phyloP scores from a whole-genome alignment of 1,140 invertebrate species.

The Hypothenemus hampei region DNA sequence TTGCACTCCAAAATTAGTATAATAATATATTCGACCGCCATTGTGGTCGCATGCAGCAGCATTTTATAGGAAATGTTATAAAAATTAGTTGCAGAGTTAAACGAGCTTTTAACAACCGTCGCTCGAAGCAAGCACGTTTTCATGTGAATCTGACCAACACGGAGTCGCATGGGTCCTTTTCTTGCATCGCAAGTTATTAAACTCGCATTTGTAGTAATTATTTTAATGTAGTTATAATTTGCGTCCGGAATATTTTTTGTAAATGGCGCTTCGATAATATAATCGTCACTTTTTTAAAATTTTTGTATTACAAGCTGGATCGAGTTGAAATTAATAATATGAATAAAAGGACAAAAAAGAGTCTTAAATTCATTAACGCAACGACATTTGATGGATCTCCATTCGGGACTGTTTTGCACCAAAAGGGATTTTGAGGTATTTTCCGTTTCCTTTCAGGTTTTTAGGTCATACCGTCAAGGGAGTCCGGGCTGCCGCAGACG shows the following conservation, averaged over 20 bases:
- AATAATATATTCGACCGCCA: too few relatives aligned
- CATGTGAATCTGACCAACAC: not conserved
- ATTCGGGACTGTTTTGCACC: constrained; percentile 29
- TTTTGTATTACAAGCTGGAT: too few relatives aligned
- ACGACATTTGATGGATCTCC: constrained; percentile 39
- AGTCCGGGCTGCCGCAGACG: constrained; percentile 24
- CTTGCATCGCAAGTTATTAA: constrained; percentile 7
- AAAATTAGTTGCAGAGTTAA: too few relatives aligned
- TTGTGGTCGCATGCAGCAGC: too few relatives aligned
- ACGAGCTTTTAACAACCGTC: constrained; percentile 12
- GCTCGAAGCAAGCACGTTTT: not conserved
- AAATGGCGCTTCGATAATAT: too few relatives aligned
- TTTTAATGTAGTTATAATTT: constrained; percentile 19
- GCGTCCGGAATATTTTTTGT: too few relatives aligned
- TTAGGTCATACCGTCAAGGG: constrained; percentile 27
- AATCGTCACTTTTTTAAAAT: too few relatives aligned
- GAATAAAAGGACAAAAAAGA: constrained; percentile 5
- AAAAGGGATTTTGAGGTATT: constrained; percentile 33
- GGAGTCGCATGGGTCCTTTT: not conserved
- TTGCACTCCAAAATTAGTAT: too few relatives aligned
- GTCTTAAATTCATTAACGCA: not conserved
- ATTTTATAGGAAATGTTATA: too few relatives aligned
- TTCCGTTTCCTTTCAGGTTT: constrained; percentile 38
- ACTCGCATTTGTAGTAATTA: constrained; percentile 14
- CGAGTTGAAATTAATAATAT: not conserved